Evolutionary conservation across 2,888 invertebrate genomes (phyloP), one percentile per base, ranked within the genome.

Genomic region (Xestia xanthographa): DNA sequence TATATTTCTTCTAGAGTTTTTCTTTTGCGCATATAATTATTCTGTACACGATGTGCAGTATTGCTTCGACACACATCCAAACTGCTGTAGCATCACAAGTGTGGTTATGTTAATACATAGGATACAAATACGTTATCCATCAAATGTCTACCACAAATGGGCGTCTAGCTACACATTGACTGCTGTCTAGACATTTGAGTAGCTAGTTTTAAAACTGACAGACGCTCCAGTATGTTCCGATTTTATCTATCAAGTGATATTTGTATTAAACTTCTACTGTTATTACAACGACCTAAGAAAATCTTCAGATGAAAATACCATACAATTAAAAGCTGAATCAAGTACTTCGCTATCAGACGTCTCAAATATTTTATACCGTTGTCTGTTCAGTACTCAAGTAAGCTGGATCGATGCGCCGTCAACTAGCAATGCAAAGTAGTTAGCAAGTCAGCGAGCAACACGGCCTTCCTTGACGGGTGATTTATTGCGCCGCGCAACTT

Each of bases 391-490:
- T 74, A 69, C 66, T 68, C 77, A 68, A 66, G 67, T 73, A 81
- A 79, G 80, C 77, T 79, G 87, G 88, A 88, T 89, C 79, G 82
- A 88, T 87, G 84, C 66, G 85, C 84, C 69, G 85, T 85, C 88
- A 84, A 77, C 80, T 84, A 69, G 78, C 72, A 76, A 89, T 86
- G 86, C 87, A 88, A 86, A 89, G 87, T 86, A 87, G 86, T 86
- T 89, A 87, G 84, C 87, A 73, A 88, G 87, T 88, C 87, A 87
- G 75, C 83, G 67, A 82, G 85, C 87, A 86, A 84, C 84, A 63
- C 78, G 86, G 82, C 85, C 84, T 88, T 90, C 87, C 88, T 88
- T 88, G 90, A 83, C 87, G 77, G 73, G 80, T 89, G 89, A 89
- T 90, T 90, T 89, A 89, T 88, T 87, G 82, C 85, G 84, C 68